A percentile compares a stretch with the other conserved stretches of the same genome.
phyloP scores from a whole-genome alignment of 2,888 invertebrate species.

The Synanthedon vespiformis region DNA sequence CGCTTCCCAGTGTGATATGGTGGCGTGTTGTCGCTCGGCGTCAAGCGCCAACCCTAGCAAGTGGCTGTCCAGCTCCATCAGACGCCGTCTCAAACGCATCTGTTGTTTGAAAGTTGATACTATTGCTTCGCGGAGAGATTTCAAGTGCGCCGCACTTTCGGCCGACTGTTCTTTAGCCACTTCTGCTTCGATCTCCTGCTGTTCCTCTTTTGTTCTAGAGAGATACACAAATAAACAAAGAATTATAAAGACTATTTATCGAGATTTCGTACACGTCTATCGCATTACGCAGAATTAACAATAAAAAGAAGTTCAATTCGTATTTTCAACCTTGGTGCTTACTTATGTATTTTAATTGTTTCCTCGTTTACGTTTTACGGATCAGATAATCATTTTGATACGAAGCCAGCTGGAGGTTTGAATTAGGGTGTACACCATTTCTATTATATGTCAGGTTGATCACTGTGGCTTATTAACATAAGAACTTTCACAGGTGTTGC shows the following conservation, averaged over 20 bases:
- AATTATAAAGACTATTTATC: too few relatives aligned
- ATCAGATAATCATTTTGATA: too few relatives aligned
- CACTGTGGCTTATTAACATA: too few relatives aligned
- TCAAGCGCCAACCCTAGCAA: conserved; percentile 88
- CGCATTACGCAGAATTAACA: too few relatives aligned
- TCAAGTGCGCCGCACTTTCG: conserved; percentile 62
- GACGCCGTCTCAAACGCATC: conserved; percentile 86
- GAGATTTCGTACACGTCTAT: too few relatives aligned
- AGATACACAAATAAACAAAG: too few relatives aligned
- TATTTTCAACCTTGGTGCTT: background rate
- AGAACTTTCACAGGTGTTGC: too few relatives aligned
- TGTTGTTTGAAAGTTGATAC: conserved; percentile 92
- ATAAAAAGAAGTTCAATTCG: too few relatives aligned
- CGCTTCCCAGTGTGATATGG: conserved; percentile 91
- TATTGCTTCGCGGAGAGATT: conserved; percentile 84
- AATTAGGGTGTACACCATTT: too few relatives aligned
- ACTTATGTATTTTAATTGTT: background rate
- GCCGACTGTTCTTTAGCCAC: conserved; percentile 35
- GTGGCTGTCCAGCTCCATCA: conserved; percentile 93
- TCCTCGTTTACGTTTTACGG: background rate
- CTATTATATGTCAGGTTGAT: too few relatives aligned
- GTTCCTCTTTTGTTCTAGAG: conserved; percentile 44
- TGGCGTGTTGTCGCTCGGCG: conserved; percentile 87
- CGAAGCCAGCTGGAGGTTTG: too few relatives aligned
- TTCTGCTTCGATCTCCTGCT: conserved; percentile 24